Evolutionary conservation across 2,797 vertebrate species (phyloP).

Genomic region (Philypnodon macrostomus): DNA sequence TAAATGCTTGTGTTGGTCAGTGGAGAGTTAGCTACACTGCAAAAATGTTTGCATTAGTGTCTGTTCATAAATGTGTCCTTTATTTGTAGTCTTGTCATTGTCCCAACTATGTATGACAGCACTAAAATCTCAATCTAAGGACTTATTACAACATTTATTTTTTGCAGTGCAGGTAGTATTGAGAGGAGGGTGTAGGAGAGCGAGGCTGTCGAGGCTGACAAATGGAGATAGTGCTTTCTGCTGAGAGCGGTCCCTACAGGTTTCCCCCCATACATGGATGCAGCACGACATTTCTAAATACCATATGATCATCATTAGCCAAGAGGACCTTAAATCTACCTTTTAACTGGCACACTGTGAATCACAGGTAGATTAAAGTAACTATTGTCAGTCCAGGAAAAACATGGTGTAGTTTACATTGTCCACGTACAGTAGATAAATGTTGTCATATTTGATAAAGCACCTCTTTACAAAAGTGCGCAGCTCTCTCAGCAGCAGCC

Average conservation of each 20-base stretch:
- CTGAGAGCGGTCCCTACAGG: slow-evolving; percentile 61
- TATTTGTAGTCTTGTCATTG: too few species aligned
- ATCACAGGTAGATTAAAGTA: background rate
- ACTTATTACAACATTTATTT: slow-evolving; percentile 25
- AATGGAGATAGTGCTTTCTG: slow-evolving; percentile 69
- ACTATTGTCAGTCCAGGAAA: background rate
- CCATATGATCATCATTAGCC: slow-evolving; percentile 13
- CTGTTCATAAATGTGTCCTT: too few species aligned
- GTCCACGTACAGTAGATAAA: background rate
- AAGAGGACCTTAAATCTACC: background rate
- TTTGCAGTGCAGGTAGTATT: slow-evolving; percentile 58
- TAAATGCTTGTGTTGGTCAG: slow-evolving; percentile 54
- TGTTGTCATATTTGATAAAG: slow-evolving; percentile 14
- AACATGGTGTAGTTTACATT: background rate
- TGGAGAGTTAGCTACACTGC: slow-evolving; percentile 47
- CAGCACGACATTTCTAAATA: slow-evolving; percentile 30
- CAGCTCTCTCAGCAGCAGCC: slow-evolving; percentile 39
- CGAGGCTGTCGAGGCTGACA: slow-evolving; percentile 56
- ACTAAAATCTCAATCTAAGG: background rate
- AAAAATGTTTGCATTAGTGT: too few species aligned
- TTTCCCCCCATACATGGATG: slow-evolving; percentile 46
- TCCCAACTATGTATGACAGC: background rate
- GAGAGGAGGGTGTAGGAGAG: slow-evolving; percentile 15
- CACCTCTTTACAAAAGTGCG: slow-evolving; percentile 1
- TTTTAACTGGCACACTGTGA: background rate